These are phyloP conservation scores for Climacteris rufus DNA, from an alignment of 2,113 vertebrate species.

Conservation along the genomic window DNA sequence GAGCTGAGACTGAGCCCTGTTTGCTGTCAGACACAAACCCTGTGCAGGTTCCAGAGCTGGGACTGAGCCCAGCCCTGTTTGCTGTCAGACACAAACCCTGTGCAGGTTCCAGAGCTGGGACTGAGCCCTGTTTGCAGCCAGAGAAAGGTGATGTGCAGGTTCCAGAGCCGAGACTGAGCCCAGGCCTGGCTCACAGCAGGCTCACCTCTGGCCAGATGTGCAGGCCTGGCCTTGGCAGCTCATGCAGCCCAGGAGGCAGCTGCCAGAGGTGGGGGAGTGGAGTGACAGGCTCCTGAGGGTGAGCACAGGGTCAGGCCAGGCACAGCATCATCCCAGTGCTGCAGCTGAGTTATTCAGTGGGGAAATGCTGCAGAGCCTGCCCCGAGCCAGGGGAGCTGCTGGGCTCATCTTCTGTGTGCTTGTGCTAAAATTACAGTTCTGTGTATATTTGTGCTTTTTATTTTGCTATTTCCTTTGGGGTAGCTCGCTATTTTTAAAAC, in stretches of 20 bases:
- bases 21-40: no score
- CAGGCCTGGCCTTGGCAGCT: not conserved
- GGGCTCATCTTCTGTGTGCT: not conserved
- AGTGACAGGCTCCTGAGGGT: not conserved
- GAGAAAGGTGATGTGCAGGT: fast-evolving
- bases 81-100: no score
- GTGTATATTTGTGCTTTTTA: not conserved
- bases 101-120: not conserved
- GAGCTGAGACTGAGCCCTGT: no score
- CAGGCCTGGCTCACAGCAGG: not conserved
- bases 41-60: no score
- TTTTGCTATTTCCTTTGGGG: not conserved
- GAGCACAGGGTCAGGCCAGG: not conserved
- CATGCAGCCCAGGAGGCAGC: not conserved
- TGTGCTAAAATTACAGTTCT: not conserved
- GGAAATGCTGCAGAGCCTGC: not conserved
- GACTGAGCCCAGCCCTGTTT: no score
- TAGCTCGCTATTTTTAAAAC: not conserved
- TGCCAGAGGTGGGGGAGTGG: not conserved
- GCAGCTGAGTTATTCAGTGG: not conserved
- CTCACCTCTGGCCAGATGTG: not conserved
- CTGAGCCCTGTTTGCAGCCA: not conserved
- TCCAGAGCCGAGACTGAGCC: not conserved
- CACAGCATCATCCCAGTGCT: fast-evolving
- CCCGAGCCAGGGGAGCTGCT: not conserved